phyloP scores from a whole-genome alignment of 2,888 invertebrate genomes.

The Drosophila engyochracea region DNA sequence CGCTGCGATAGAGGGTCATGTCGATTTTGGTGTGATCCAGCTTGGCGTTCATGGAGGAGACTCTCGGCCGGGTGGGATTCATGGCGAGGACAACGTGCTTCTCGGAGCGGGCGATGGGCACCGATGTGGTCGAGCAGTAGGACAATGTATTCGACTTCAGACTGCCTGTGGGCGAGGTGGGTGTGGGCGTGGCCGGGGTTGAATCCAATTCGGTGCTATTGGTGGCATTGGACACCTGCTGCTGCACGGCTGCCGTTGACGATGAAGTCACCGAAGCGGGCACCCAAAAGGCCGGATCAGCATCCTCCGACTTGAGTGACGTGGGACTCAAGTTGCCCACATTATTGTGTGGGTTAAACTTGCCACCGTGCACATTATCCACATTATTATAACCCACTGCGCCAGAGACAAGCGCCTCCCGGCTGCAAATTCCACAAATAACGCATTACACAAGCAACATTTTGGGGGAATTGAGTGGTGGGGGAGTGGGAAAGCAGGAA shows the following conservation, averaged over 20 bases:
- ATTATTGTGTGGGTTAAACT: constrained; percentile 39
- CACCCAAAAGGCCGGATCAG: constrained; percentile 86
- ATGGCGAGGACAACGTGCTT: constrained; percentile 87
- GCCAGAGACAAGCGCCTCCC: constrained; percentile 85
- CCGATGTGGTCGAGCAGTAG: constrained; percentile 82
- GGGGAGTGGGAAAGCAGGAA: too few species aligned
- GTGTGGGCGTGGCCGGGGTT: constrained; percentile 85
- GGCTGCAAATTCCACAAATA: constrained; percentile 69
- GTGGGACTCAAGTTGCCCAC: constrained; percentile 84
- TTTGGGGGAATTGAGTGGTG: neutral
- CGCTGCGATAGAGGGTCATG: constrained; percentile 87
- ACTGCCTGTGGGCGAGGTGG: constrained; percentile 85
- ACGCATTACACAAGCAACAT: neutral
- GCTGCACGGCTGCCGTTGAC: constrained; percentile 72
- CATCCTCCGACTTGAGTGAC: constrained; percentile 83
- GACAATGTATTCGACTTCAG: constrained; percentile 85
- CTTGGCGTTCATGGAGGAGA: constrained; percentile 88
- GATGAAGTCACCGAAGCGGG: constrained; percentile 76
- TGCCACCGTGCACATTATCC: constrained; percentile 82
- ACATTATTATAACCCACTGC: constrained; percentile 84
- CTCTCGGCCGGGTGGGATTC: constrained; percentile 85
- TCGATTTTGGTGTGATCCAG: constrained; percentile 89
- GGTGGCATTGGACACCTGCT: constrained; percentile 75
- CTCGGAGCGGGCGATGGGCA: constrained; percentile 86
- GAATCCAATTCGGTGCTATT: constrained; percentile 80